Base-by-base conservation (phyloP, 2,797 vertebrate species). In the Falco biarmicus region DNA sequence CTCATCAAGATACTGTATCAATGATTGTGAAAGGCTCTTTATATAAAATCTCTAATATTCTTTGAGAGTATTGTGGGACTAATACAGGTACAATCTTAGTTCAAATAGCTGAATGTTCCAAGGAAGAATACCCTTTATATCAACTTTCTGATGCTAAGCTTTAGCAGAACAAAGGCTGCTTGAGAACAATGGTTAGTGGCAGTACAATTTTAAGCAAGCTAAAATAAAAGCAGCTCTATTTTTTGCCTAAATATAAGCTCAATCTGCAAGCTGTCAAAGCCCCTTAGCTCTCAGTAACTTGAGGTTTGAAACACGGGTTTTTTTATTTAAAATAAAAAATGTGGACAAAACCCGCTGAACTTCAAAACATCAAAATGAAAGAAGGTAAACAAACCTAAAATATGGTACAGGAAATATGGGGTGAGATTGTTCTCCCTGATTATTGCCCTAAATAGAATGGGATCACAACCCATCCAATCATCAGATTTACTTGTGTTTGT, bases 161-260 rank as follows among this genome's bases (percentile, higher is more conserved):
- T 90, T 75, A 77, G 56, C 41, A 89, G 64, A 92, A 92, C 66
- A 91, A 89, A 94, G 54, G 22, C 51, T 90, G 17, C 31, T 90
- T 76, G 65, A 66, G 64, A 87, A 77, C 54, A 88, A 70, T 56
- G 56, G 25, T 81, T 65, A 68, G 34, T 32, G 65, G 60, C 74
- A 89, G n/a, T 29, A 68, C 0, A 1, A 86, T 88, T 93, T 93
- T 8, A 88, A 68, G 41, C 32, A 75, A 87, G 28, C 16, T 73
- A 20, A 47, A 17, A 7, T 68, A 95, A 92, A 90, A 95, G 26
- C 17, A 64, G 43, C 34, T 91, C 88, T 87, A 50, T 45, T 79
- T 96, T 90, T 54, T 51, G 1, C 43, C 56, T 81, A 63, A 45
- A 48, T 54, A 50, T 54, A 83, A 80, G 25, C 18, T 85, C 39